Base-by-base conservation (phyloP, 2,888 invertebrate species). In the Melinaea menophilus region DNA sequence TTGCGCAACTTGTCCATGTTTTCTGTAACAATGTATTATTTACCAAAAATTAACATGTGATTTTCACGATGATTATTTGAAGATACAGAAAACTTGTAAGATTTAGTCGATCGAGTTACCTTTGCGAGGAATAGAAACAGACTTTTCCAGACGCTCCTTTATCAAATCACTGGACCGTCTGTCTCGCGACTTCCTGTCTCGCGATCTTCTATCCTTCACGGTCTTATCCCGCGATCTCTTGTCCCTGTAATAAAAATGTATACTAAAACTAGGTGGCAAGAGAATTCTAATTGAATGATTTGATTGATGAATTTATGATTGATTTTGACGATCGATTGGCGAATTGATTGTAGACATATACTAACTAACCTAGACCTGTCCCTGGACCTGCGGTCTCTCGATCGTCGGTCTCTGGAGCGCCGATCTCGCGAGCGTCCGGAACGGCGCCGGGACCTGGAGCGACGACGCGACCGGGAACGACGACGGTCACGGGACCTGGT, bases 111-210 rank as follows among this genome's bases (percentile, higher is more conserved):
- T 13, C 33, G 31, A 55, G 56, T 58, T 61, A 87, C 90, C 90
- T 81, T 89, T 91, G 58, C 90, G 83, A 4, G 90, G 89, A 67
- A 89, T 86, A 4, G 90, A 90, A 22, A 90, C 90, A 0, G 90
- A 90, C 63, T 90, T 90, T 68, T 90, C 90, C 67, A 90, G 74
- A 9, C 90, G 81, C 73, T 90, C 90, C 69, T 90, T 90, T 67
- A 89, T 89, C 9, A 90, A 70, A 65, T 91, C 90, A 67, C 85
- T 88, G 58, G 88, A 90, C 61, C 88, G 82, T 64, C 89, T 82
- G 3, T 90, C 88, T 22, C 92, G 88, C 66, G 91, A 91, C 68
- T 90, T 91, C 63, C 88, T 82, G 51, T 92, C 92, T 54, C 85
- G 82, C 3, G 89, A 88, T 70, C 85, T 80, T 64, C 83, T 82